phyloP scores from a whole-genome alignment of 2,888 invertebrate species.

The Steinernema carpocapsae region DNA sequence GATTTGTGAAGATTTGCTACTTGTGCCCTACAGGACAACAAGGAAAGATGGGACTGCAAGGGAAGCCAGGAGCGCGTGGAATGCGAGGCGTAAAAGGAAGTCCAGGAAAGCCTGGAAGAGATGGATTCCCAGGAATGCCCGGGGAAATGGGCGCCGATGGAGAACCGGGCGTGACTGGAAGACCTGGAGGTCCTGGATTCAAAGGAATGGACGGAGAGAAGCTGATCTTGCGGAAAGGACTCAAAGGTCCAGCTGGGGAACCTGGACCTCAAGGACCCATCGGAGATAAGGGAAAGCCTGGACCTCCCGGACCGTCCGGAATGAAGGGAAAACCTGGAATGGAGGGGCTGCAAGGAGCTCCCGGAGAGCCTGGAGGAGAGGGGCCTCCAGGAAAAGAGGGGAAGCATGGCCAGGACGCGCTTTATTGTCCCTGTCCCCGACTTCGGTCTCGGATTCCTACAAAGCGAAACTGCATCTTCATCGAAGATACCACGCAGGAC shows the following conservation, averaged over 20 bases:
- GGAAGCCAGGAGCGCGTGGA: not conserved
- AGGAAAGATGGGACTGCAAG: not conserved
- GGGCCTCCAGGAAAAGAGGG: not conserved
- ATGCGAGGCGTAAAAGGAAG: conserved; percentile 7
- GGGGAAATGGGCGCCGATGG: conserved; percentile 16
- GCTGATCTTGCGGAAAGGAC: not conserved
- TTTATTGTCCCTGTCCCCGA: conserved; percentile 16
- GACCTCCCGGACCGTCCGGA: not conserved
- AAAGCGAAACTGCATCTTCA: not conserved
- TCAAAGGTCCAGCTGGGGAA: not conserved
- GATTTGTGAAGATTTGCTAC: conserved; percentile 10
- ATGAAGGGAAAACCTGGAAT: not conserved
- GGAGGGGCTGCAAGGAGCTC: conserved; percentile 18
- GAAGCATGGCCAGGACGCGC: not conserved
- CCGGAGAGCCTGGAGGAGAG: not conserved
- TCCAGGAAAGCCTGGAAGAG: not conserved
- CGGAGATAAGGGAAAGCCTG: not conserved
- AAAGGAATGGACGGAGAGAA: conserved; percentile 9
- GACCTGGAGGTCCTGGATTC: not conserved
- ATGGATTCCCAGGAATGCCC: conserved; percentile 27
- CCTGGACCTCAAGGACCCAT: conserved; percentile 8
- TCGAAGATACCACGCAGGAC: not conserved
- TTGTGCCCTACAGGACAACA: not conserved
- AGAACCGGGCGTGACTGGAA: not conserved
- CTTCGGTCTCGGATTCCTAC: not conserved